A percentile compares a stretch with the other conserved stretches of the same genome.
These are phyloP conservation scores for Plodia interpunctella DNA, from an alignment of 1,140 invertebrate genomes.

Conservation along the genomic window DNA sequence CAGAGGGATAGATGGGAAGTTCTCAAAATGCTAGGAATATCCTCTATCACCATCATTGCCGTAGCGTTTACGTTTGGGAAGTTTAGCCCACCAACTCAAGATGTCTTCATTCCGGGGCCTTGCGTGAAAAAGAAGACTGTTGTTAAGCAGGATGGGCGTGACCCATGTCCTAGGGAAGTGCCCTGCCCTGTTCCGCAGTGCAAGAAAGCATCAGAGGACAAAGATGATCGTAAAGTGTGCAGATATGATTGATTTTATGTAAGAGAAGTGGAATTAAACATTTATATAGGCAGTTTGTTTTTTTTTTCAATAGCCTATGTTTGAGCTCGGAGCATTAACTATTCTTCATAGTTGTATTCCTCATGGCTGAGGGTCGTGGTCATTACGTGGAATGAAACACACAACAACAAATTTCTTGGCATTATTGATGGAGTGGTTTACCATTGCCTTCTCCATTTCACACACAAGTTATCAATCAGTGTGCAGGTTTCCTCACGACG, in stretches of 20 bases:
- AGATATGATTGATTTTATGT: not conserved
- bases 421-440: too few relatives aligned
- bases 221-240: not conserved
- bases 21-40: slow-evolving; percentile 22
- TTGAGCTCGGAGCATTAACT: too few relatives aligned
- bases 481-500: too few relatives aligned
- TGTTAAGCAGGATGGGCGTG: not conserved
- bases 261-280: slow-evolving; percentile 2
- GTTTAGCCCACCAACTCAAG: slow-evolving; percentile 16
- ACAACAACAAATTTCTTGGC: too few relatives aligned
- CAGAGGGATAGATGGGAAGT: slow-evolving; percentile 19
- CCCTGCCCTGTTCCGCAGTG: not conserved
- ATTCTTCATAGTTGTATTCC: too few relatives aligned
- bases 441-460: too few relatives aligned
- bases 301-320: not conserved
- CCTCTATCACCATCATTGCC: slow-evolving; percentile 9
- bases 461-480: too few relatives aligned
- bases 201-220: not conserved
- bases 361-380: too few relatives aligned
- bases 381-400: too few relatives aligned
- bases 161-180: not conserved
- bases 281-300: not conserved
- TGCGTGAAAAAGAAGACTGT: not conserved
- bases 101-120: not conserved
- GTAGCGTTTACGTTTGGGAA: slow-evolving; percentile 33